Base-by-base conservation (phyloP, 2,113 vertebrate species). In the Athene cunicularia region DNA sequence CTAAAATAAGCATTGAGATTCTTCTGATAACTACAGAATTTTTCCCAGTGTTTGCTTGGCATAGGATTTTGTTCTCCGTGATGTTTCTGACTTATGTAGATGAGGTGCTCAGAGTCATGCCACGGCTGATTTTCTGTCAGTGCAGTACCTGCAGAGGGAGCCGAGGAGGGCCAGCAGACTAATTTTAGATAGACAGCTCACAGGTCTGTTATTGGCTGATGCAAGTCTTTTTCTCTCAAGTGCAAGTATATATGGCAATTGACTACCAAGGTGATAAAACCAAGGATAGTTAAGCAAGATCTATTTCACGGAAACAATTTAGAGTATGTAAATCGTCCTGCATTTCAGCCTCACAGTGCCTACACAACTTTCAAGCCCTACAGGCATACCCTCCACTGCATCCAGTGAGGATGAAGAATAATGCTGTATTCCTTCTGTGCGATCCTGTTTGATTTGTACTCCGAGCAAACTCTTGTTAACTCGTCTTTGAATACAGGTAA, bases 401-500 rank as follows among this genome's bases (percentile, higher is more conserved):
- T 85, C 81, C 92, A 87, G 70, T 90, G 81, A 91, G 73, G 90
- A 91, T 85, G 84, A 87, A 89, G 59, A 86, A 22, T 74, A 94
- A 56, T 77, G 45, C 68, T 87, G 68, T 93, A 58, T 87, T 87
- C 76, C 73, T 94, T 94, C 73, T 53, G 24, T 91, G 75, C 10
- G 18, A 85, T 77, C 76, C 90, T 91, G 84, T 96, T 96, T 92
- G 85, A 85, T 88, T 82, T 95, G 74, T 88, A 71, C 90, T 93
- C 37, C 0, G 0, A 87, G 77, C 80, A 95, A 67, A 90, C 33
- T 76, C 75, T 72, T 91, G 68, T 80, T 95, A 94, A 87, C 60
- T 94, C 19, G 0, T 71, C 94, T 84, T 87, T 93, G 85, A 93
- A 86, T 86, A 72, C 74, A 95, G 85, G 66, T 90, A 72, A 95